Evolutionary conservation across 1,140 invertebrate species (phyloP).

Genomic region (Megalopta genalis): DNA sequence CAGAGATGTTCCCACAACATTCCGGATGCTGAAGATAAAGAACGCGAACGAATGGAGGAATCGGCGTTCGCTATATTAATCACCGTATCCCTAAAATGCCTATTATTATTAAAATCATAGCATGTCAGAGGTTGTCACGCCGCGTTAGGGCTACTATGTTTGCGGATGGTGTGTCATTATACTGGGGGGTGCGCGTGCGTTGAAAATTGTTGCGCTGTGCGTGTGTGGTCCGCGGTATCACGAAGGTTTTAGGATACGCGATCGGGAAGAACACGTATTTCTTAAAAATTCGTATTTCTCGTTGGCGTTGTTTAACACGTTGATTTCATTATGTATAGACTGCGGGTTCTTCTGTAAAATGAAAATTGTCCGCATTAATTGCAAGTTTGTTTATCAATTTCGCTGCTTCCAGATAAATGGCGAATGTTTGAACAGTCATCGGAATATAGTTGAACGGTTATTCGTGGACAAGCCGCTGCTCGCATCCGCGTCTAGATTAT

Average conservation of each 20-base stretch:
- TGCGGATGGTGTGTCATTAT: slow-evolving; percentile 59
- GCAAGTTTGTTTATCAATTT: too few species aligned
- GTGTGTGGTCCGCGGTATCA: slow-evolving; percentile 65
- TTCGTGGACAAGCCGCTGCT: too few species aligned
- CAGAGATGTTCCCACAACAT: background rate
- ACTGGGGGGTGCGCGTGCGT: slow-evolving; percentile 42
- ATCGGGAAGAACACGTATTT: slow-evolving; percentile 7
- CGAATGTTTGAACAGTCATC: background rate
- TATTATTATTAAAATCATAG: slow-evolving; percentile 74
- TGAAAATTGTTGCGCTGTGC: slow-evolving; percentile 52
- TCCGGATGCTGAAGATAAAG: slow-evolving; percentile 13
- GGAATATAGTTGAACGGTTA: slow-evolving; percentile 1
- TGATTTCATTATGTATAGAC: too few species aligned
- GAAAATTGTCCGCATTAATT: too few species aligned
- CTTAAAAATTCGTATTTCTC: slow-evolving; percentile 7
- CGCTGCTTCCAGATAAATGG: too few species aligned
- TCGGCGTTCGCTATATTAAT: slow-evolving; percentile 53
- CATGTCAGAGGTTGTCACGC: slow-evolving; percentile 49
- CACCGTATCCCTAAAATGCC: slow-evolving; percentile 51
- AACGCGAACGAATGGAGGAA: slow-evolving; percentile 1
- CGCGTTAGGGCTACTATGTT: slow-evolving; percentile 60
- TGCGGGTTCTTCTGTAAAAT: too few species aligned
- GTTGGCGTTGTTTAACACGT: background rate
- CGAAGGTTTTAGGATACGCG: slow-evolving; percentile 45
- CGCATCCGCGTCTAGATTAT: too few species aligned